Evolutionary conservation across 2,113 vertebrate genomes (phyloP).

Genomic region (Microtus montanus): DNA sequence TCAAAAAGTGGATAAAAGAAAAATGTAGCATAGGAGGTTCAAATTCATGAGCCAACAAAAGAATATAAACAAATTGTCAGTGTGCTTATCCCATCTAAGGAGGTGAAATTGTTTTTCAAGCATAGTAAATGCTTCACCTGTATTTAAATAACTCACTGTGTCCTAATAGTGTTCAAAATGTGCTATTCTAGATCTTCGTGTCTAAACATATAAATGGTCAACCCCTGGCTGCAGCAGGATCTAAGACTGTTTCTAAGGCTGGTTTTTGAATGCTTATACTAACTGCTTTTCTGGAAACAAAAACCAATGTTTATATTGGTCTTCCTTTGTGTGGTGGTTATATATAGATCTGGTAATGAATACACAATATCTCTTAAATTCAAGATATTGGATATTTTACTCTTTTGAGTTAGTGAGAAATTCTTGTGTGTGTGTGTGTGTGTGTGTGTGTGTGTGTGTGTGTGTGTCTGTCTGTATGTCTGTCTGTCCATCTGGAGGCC

Average conservation of each 20-base stretch:
- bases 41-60: background rate
- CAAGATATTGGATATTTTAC: constrained; percentile 8
- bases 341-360: background rate
- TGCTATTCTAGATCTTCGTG: background rate
- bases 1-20: background rate
- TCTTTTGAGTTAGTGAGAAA: background rate
- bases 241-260: background rate
- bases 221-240: background rate
- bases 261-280: background rate
- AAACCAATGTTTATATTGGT: background rate
- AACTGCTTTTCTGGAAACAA: background rate
- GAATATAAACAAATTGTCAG: background rate
- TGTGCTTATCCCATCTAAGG: background rate
- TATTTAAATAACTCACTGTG: background rate
- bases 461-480: too few species aligned
- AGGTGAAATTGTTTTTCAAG: background rate
- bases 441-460: background rate
- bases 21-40: background rate
- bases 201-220: background rate
- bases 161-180: background rate
- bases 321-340: background rate
- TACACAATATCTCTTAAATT: background rate
- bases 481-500: background rate
- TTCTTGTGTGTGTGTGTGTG: background rate
- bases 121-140: background rate